These are phyloP conservation scores for Gonatopus flavifemur DNA, from an alignment of 1,140 invertebrate genomes.

Conservation along the genomic window DNA sequence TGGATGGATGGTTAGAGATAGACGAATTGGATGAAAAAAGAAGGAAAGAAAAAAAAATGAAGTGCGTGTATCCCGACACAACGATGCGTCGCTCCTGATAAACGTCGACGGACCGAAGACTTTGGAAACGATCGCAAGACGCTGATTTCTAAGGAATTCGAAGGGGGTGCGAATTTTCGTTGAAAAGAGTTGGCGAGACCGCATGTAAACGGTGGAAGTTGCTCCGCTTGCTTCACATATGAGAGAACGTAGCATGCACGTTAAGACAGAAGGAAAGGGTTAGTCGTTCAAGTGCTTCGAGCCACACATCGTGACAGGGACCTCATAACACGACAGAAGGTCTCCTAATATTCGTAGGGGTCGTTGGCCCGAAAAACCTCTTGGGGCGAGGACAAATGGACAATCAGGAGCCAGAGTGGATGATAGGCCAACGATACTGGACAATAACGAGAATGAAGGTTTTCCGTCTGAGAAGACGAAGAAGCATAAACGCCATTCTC, in stretches of 20 bases:
- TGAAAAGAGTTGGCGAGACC: too few relatives aligned
- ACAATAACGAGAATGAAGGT: too few relatives aligned
- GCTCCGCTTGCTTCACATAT: slow-evolving; percentile 38
- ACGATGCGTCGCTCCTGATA: slow-evolving; percentile 43
- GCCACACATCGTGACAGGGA: slow-evolving; percentile 54
- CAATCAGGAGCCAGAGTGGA: too few relatives aligned
- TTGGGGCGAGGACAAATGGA: slow-evolving; percentile 1
- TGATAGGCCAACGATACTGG: too few relatives aligned
- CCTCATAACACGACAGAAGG: slow-evolving; percentile 45
- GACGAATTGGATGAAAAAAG: not conserved
- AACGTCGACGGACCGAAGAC: slow-evolving; percentile 26
- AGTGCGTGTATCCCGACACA: slow-evolving; percentile 6
- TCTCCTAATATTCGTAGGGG: slow-evolving; percentile 43
- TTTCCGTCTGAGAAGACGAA: too few relatives aligned
- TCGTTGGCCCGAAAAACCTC: slow-evolving; percentile 22
- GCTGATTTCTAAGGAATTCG: not conserved
- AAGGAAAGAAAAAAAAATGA: slow-evolving; percentile 13
- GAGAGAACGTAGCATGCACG: slow-evolving; percentile 21
- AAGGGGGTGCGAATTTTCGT: not conserved
- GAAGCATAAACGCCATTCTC: too few relatives aligned
- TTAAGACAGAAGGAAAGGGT: slow-evolving; percentile 47
- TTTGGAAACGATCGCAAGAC: slow-evolving; percentile 21
- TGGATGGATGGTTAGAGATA: slow-evolving; percentile 4
- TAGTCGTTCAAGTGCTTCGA: slow-evolving; percentile 57
- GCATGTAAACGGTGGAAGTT: not conserved